Conservation (phyloP, 2,797 vertebrate species). For the Macropus fuliginosus region DNA sequence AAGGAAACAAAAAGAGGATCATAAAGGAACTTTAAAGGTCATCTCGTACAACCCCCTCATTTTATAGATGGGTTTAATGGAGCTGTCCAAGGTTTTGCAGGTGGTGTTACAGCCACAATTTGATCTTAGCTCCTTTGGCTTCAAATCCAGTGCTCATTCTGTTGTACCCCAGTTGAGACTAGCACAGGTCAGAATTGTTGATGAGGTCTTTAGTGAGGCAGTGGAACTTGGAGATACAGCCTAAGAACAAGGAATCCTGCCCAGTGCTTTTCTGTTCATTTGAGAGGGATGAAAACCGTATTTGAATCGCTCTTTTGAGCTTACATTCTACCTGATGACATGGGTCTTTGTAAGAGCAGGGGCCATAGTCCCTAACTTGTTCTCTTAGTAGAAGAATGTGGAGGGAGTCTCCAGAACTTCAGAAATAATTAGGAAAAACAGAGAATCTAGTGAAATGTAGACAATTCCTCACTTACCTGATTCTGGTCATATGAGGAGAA, state of each 20-base stretch:
- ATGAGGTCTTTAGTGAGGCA: neutral
- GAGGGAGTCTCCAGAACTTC: constrained; percentile 35
- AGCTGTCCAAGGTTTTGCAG: neutral
- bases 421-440: constrained; percentile 32
- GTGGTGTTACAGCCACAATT: neutral
- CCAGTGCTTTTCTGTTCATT: neutral
- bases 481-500: constrained; percentile 21
- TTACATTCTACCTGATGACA: neutral
- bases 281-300: neutral
- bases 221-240: neutral
- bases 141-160: neutral
- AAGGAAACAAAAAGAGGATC: neutral
- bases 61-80: neutral
- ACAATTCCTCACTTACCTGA: constrained; percentile 49
- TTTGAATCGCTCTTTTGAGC: neutral
- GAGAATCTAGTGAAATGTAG: constrained; percentile 28
- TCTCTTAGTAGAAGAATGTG: neutral
- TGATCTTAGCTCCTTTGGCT: neutral
- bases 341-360: neutral
- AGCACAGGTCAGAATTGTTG: neutral
- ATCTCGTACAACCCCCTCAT: neutral
- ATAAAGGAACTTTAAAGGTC: neutral
- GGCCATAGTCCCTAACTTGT: neutral
- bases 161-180: neutral
- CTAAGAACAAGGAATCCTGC: neutral